These are phyloP conservation scores for Rhynchotus rufescens DNA, from an alignment of 2,797 vertebrate genomes.

Conservation along the genomic window DNA sequence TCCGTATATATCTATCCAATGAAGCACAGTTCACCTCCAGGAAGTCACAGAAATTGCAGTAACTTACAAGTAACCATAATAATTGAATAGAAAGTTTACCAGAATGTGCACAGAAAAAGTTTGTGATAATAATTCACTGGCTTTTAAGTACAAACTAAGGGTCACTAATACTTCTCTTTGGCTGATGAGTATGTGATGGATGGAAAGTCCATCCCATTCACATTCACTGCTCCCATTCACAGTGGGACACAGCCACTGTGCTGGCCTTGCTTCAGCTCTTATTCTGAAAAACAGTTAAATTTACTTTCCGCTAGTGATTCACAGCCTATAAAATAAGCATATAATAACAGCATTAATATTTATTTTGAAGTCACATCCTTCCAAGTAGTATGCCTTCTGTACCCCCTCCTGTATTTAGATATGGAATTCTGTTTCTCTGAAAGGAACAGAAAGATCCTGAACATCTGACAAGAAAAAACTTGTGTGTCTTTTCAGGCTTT, in stretches of 20 bases:
- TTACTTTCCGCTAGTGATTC: constrained; percentile 14
- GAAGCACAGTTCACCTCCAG: neutral
- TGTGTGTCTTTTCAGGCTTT: constrained; percentile 13
- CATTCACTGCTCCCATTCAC: neutral
- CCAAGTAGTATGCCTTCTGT: neutral
- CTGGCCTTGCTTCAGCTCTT: neutral
- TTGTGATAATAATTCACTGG: neutral
- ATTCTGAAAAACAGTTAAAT: constrained; percentile 4
- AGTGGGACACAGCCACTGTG: neutral
- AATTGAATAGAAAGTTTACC: neutral
- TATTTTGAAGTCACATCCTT: constrained; percentile 11
- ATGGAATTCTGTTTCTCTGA: neutral
- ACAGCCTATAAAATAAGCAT: neutral
- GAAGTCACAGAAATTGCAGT: neutral
- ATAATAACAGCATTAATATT: constrained; percentile 9
- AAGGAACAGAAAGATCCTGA: neutral
- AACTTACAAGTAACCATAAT: neutral
- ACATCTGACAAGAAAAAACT: neutral
- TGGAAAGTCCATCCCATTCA: too few relatives aligned
- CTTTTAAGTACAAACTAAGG: neutral
- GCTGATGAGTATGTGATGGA: neutral
- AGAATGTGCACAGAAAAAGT: neutral
- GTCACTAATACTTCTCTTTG: neutral
- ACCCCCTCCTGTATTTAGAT: neutral
- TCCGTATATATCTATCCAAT: neutral